Percentiles rank a stretch among this genome's conserved stretches.
phyloP scores from a whole-genome alignment of 2,113 vertebrate species.

The Emydura subglobosa region DNA sequence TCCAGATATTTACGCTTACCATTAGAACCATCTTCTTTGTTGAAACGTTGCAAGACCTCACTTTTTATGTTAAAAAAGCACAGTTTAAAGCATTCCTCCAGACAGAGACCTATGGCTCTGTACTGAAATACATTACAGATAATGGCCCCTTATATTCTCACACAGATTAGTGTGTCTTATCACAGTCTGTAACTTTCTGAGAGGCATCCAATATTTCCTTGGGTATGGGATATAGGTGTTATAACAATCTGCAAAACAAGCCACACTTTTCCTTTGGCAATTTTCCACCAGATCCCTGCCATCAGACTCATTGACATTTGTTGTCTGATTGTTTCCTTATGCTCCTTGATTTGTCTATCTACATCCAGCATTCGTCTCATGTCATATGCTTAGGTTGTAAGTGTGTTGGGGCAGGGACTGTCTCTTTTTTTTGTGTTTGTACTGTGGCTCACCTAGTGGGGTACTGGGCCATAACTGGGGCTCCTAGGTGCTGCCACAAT shows the following conservation, averaged over 20 bases:
- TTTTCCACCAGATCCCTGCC: background rate
- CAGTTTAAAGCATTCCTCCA: background rate
- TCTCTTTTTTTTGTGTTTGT: background rate
- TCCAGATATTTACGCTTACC: conserved; percentile 43
- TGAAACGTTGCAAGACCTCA: conserved; percentile 19
- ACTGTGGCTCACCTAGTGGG: background rate
- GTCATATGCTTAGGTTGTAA: background rate
- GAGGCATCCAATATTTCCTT: background rate
- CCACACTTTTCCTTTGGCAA: background rate
- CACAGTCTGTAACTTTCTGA: background rate
- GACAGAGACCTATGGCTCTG: background rate
- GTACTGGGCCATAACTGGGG: fast-evolving
- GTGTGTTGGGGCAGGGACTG: background rate
- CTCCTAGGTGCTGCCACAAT: background rate
- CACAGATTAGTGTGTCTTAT: conserved; percentile 4
- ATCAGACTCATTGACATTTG: fast-evolving
- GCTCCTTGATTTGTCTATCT: background rate
- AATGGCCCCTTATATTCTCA: background rate
- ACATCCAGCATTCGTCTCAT: background rate
- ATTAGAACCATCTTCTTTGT: background rate
- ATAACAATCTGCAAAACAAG: background rate
- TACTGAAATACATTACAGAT: background rate
- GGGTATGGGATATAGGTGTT: background rate
- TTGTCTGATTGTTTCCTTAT: background rate
- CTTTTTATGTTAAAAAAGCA: conserved; percentile 23